Conservation (phyloP, 2,888 invertebrate species). For the Clostera curtula region DNA sequence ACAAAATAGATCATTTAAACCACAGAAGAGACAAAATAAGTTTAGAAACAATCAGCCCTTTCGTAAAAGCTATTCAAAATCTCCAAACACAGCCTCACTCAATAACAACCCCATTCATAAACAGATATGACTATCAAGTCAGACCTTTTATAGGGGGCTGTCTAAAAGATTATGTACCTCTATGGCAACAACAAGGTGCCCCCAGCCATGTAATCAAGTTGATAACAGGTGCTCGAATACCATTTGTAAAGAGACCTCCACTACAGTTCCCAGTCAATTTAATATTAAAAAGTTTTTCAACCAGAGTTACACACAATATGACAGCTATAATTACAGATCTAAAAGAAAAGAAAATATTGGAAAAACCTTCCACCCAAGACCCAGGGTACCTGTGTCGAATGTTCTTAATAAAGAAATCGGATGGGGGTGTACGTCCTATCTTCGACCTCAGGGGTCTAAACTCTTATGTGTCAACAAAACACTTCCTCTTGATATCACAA, state of each 20-base stretch:
- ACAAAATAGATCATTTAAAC: too few species aligned
- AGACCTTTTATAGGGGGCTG: neutral
- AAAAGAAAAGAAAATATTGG: neutral
- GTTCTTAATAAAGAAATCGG: neutral
- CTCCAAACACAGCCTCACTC: too few species aligned
- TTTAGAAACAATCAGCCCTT: neutral
- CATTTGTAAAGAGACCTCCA: neutral
- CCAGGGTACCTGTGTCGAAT: neutral
- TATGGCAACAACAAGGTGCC: neutral
- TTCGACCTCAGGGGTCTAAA: neutral
- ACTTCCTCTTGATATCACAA: conserved; percentile 11
- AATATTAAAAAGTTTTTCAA: neutral
- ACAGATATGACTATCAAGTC: neutral
- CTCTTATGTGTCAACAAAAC: conserved; percentile 1
- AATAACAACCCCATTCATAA: neutral
- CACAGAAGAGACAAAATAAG: neutral
- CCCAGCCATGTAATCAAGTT: neutral
- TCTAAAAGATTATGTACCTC: neutral
- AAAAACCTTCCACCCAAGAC: neutral
- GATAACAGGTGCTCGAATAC: neutral
- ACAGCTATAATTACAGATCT: neutral
- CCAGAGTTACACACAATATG: neutral
- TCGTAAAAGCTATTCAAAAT: neutral
- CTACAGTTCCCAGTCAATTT: neutral
- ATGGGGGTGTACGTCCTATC: neutral